Evolutionary conservation across 2,797 vertebrate genomes (phyloP).

Genomic region (Nasua narica): DNA sequence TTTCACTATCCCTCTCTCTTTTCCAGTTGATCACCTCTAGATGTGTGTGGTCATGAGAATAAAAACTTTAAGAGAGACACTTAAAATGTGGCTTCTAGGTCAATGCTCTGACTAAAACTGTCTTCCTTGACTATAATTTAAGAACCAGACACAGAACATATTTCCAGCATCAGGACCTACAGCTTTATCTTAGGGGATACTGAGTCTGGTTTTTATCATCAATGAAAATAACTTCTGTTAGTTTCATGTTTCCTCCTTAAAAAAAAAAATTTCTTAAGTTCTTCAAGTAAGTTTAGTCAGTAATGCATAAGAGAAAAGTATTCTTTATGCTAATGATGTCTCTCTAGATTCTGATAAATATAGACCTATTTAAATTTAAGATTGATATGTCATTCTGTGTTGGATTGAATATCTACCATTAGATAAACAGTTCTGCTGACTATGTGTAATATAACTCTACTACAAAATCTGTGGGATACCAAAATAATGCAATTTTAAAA

Average conservation of each 20-base stretch:
- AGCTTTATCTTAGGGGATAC: not conserved
- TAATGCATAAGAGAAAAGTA: not conserved
- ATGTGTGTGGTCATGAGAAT: not conserved
- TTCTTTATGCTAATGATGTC: not conserved
- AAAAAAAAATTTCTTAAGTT: not conserved
- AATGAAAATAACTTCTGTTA: not conserved
- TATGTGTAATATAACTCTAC: not conserved
- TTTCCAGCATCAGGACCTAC: not conserved
- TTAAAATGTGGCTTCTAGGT: not conserved
- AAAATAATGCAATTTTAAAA: constrained; percentile 17
- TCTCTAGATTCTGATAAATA: not conserved
- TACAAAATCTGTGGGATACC: not conserved
- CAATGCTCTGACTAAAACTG: not conserved
- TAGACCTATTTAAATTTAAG: not conserved
- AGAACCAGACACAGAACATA: not conserved
- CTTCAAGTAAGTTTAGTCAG: not conserved
- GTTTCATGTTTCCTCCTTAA: fast-evolving
- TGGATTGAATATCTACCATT: not conserved
- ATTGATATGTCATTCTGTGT: not conserved
- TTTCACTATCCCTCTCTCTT: not conserved
- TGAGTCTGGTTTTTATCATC: not conserved
- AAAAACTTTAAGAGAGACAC: not conserved
- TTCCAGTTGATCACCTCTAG: not conserved
- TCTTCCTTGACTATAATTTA: not conserved
- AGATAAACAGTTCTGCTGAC: not conserved